Evolutionary conservation across 53 echinoderm and acorn worm species (phyloP), one percentile per base, ranked within the genome.

Genomic region (Actinopyga echinites): DNA sequence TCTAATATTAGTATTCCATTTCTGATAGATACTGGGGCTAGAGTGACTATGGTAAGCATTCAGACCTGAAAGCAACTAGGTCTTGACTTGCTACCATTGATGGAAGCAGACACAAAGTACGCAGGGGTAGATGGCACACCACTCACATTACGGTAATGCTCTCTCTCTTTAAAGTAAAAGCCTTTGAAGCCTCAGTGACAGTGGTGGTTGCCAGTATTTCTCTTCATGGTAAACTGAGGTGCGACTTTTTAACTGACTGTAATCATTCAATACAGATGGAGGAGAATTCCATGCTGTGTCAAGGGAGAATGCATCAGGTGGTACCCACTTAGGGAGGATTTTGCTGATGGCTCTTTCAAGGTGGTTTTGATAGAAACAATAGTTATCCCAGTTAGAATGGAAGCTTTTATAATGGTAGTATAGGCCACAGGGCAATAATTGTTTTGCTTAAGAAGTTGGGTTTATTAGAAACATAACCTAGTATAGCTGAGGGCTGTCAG

Each of bases 1-100:
- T 25, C 22, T 74, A 24, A 74, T 74, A 38, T 3, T 29, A 52
- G 53, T 74, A 22, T 74, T 74, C 74, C 74, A 44, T 74, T 74
- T 45, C 29, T 74, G 74, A 25, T 74, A 74, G 74, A 74, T 29
- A 74, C 74, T 1, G 74, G 74, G 7, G 43, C 74, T 43, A 29
- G 29, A 10, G 38, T 44, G n/a, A 74, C 74, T 43, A 43, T 74
- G 13, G 9, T 74, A 28, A 43, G 74, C n/a, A 26, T 24, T 21
- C 44, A 74, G 22, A 28, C 13, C 8, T 74, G 74, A 45, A 74
- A 74, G 29, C 40, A 45, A 42, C 74, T 74, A 24, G 74, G 74
- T n/a, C 29, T 74, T 37, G 45, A 44, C 20, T 21, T 74, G n/a
- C n/a, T 74, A 3, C 40, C 21, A 22, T 36, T 19, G 7, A 22